These are phyloP conservation scores for Oreocharis arfaki DNA, from an alignment of 2,113 vertebrate species.

Conservation along the genomic window DNA sequence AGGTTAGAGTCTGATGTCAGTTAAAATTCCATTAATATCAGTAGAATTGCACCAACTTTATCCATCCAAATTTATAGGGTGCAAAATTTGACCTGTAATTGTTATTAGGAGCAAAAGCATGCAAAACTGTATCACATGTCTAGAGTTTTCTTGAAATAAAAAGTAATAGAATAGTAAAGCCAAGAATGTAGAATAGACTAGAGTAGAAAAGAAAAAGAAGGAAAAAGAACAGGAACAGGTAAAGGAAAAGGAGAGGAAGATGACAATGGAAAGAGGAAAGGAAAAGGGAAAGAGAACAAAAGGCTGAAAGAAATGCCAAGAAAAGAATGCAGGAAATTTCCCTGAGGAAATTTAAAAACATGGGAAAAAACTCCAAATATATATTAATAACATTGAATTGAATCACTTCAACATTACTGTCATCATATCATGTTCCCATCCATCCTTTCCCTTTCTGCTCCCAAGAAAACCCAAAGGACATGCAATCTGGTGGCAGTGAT, in stretches of 20 bases:
- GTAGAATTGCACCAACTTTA: neutral
- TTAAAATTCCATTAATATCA: slow-evolving; percentile 5
- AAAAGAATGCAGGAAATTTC: neutral
- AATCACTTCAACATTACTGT: neutral
- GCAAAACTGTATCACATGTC: neutral
- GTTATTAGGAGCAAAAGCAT: neutral
- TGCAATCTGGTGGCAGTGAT: neutral
- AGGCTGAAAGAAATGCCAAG: neutral
- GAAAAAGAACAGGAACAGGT: neutral
- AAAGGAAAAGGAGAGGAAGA: neutral
- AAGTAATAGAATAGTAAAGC: neutral
- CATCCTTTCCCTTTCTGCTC: neutral
- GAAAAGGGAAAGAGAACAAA: neutral
- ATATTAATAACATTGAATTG: neutral
- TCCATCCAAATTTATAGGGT: neutral
- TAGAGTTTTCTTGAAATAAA: neutral
- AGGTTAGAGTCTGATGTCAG: neutral
- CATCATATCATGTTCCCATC: neutral
- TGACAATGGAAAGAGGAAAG: neutral
- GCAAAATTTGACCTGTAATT: neutral
- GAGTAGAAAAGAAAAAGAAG: neutral
- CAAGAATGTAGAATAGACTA: neutral
- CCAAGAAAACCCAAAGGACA: neutral
- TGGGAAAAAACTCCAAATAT: neutral
- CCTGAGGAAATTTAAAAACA: neutral